Conservation (phyloP, 2,888 invertebrate species). For the Aspidiotus rigidus region DNA sequence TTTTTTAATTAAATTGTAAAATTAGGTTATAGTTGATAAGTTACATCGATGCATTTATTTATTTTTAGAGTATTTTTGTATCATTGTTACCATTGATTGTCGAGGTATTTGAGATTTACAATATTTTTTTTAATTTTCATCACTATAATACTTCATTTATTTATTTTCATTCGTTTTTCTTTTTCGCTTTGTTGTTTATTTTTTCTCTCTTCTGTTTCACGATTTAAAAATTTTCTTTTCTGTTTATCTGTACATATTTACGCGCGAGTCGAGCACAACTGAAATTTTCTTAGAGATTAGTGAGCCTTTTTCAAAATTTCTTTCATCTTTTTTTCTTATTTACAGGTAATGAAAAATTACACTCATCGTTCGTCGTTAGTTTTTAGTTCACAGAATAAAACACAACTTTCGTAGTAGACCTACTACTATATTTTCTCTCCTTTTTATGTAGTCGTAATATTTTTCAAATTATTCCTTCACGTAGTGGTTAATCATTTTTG, state of each 20-base stretch:
- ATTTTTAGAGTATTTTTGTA: neutral
- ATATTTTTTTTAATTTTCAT: neutral
- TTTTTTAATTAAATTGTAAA: no score
- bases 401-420: conserved; percentile 23
- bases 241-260: neutral
- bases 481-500: neutral
- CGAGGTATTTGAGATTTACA: neutral
- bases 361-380: conserved; percentile 29
- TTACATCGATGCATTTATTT: conserved; percentile 10
- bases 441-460: neutral
- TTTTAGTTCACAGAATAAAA: conserved; percentile 25
- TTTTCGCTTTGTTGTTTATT: neutral
- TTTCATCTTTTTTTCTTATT: conserved; percentile 10
- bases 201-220: neutral
- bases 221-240: no score
- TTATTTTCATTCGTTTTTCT: neutral
- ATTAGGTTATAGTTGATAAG: neutral
- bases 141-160: neutral
- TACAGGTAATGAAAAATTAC: conserved; percentile 33
- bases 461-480: conserved; percentile 10
- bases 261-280: conserved; percentile 3
- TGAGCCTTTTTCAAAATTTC: neutral
- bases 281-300: neutral
- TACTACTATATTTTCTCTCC: neutral
- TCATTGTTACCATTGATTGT: conserved; percentile 4